Evolutionary conservation across 2,888 invertebrate species (phyloP).

Genomic region (Drosophila paucipuncta): DNA sequence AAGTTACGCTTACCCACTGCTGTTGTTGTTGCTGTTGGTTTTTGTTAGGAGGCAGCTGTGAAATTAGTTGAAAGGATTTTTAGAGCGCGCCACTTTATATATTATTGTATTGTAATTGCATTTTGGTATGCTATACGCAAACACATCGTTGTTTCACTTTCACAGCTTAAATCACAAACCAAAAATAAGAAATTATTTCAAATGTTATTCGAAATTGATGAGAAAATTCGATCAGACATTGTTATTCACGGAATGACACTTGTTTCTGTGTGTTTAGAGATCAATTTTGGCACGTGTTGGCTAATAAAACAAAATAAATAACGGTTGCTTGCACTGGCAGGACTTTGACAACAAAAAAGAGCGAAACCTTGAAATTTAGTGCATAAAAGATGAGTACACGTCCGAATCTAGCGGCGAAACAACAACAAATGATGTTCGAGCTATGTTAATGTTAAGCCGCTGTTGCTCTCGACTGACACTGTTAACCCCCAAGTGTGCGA

Average conservation of each 20-base stretch:
- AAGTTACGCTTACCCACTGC: slow-evolving; percentile 53
- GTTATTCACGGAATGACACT: slow-evolving; percentile 3
- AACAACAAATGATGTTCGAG: slow-evolving; percentile 48
- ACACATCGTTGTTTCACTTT: slow-evolving; percentile 21
- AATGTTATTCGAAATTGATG: slow-evolving; percentile 43
- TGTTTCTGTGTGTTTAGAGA: slow-evolving; percentile 2
- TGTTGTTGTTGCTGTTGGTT: slow-evolving; percentile 18
- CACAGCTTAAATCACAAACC: slow-evolving; percentile 40
- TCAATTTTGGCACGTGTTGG: slow-evolving; percentile 10
- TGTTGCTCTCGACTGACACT: slow-evolving; percentile 44
- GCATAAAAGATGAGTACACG: slow-evolving; percentile 26
- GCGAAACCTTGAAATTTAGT: slow-evolving; percentile 30
- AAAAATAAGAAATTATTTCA: slow-evolving; percentile 10
- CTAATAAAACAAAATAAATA: slow-evolving; percentile 41
- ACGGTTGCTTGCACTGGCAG: slow-evolving; percentile 24
- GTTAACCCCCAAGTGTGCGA: slow-evolving; percentile 35
- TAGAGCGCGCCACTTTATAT: slow-evolving; percentile 16
- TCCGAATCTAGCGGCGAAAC: slow-evolving; percentile 51
- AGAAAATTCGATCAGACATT: slow-evolving; percentile 20
- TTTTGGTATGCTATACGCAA: slow-evolving; percentile 36
- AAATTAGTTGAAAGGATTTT: slow-evolving; percentile 31
- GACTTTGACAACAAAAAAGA: slow-evolving; percentile 35
- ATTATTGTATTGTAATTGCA: slow-evolving; percentile 34
- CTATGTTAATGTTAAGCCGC: slow-evolving; percentile 48
- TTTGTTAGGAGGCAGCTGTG: slow-evolving; percentile 30